These are phyloP conservation scores for Graphium colonna DNA, from an alignment of 2,888 invertebrate genomes.

Conservation along the genomic window DNA sequence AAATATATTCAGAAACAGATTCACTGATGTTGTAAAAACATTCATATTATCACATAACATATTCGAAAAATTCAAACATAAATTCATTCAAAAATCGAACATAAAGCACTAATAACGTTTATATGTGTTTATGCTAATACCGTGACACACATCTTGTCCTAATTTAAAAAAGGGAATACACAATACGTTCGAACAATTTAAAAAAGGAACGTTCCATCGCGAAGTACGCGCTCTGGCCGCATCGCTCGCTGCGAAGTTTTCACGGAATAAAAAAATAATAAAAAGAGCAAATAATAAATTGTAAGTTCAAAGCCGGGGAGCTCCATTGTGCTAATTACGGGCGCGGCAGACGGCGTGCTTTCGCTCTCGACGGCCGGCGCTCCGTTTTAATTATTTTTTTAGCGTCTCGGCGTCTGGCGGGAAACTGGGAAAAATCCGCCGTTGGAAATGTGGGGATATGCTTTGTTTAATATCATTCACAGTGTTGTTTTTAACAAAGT, in stretches of 20 bases:
- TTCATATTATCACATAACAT: too few species aligned
- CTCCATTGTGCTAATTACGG: constrained; percentile 79
- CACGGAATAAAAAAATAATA: constrained; percentile 44
- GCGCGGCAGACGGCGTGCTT: constrained; percentile 73
- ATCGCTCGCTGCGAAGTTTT: constrained; percentile 41
- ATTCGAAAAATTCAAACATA: too few species aligned
- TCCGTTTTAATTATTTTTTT: constrained; percentile 79
- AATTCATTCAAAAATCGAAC: too few species aligned
- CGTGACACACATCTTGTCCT: too few species aligned
- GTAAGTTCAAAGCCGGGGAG: constrained; percentile 79
- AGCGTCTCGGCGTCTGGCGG: constrained; percentile 79
- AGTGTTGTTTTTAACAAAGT: too few species aligned
- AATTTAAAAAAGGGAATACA: not conserved
- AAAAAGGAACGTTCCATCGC: constrained; percentile 7
- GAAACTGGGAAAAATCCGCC: constrained; percentile 67
- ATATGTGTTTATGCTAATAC: too few species aligned
- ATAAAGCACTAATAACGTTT: too few species aligned
- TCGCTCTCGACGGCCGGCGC: constrained; percentile 74
- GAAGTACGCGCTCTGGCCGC: constrained; percentile 33
- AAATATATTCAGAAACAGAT: too few species aligned
- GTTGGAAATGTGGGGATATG: constrained; percentile 38
- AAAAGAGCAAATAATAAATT: constrained; percentile 50
- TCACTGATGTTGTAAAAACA: too few species aligned
- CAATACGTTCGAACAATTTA: not conserved
- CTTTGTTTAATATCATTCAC: too few species aligned